phyloP scores from a whole-genome alignment of 1,140 invertebrate species.

The Littorina saxatilis region DNA sequence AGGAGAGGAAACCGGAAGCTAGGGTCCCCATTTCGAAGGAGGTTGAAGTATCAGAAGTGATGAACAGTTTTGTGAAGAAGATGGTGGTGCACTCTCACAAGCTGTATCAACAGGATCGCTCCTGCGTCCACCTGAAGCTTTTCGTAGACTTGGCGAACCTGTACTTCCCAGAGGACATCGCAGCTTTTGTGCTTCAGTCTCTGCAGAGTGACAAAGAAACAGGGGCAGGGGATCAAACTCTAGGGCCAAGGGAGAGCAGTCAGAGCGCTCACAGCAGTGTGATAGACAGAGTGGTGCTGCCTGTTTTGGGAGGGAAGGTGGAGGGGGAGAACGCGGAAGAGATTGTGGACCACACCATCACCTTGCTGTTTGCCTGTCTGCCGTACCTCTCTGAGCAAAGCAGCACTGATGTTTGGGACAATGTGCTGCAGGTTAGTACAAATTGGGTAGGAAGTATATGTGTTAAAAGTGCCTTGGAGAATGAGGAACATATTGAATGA shows the following conservation, averaged over 20 bases:
- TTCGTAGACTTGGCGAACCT: slow-evolving; percentile 21
- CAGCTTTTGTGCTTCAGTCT: slow-evolving; percentile 4
- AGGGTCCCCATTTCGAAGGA: not conserved
- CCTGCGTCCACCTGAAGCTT: slow-evolving; percentile 16
- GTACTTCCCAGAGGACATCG: slow-evolving; percentile 13
- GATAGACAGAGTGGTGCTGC: slow-evolving; percentile 35
- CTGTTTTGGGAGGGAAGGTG: slow-evolving; percentile 43
- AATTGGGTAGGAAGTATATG: not conserved
- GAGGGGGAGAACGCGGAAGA: slow-evolving; percentile 33
- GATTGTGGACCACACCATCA: slow-evolving; percentile 42
- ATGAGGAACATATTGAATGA: too few relatives aligned
- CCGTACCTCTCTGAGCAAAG: not conserved
- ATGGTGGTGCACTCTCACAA: slow-evolving; percentile 26
- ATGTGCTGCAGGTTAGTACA: slow-evolving; percentile 35
- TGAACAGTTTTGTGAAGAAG: slow-evolving; percentile 6
- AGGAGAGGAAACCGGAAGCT: slow-evolving; percentile 1
- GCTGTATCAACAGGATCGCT: not conserved
- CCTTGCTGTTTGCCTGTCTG: slow-evolving; percentile 31
- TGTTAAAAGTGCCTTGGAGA: too few relatives aligned
- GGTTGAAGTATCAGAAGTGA: not conserved
- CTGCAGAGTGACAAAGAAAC: not conserved
- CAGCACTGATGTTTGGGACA: slow-evolving; percentile 28
- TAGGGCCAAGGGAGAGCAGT: not conserved
- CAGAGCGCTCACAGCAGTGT: slow-evolving; percentile 10
- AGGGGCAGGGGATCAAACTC: not conserved